Conservation (phyloP, 2,888 invertebrate species). For the Rhingia campestris region DNA sequence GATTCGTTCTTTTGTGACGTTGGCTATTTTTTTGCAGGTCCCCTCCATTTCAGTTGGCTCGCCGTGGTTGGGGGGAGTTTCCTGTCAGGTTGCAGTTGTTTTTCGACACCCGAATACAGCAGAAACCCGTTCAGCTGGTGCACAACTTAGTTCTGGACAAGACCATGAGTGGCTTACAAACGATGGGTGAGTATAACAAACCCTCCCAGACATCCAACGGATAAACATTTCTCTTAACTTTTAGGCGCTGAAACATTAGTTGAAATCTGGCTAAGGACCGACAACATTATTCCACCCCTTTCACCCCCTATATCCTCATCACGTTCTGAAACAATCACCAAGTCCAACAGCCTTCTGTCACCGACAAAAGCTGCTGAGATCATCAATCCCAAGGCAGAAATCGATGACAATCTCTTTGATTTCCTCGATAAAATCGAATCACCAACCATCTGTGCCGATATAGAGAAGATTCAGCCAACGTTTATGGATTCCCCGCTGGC, state of each 20-base stretch:
- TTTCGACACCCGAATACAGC: slow-evolving; percentile 87
- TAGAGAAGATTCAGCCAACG: slow-evolving; percentile 82
- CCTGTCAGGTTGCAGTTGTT: slow-evolving; percentile 91
- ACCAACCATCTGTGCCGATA: slow-evolving; percentile 78
- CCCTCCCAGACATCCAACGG: too few species aligned
- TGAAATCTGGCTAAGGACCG: slow-evolving; percentile 87
- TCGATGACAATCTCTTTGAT: slow-evolving; percentile 80
- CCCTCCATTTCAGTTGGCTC: slow-evolving; percentile 91
- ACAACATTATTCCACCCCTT: slow-evolving; percentile 71
- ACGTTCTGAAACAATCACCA: slow-evolving; percentile 44
- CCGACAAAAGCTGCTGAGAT: slow-evolving; percentile 74
- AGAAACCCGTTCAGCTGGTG: slow-evolving; percentile 90
- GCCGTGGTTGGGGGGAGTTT: slow-evolving; percentile 97
- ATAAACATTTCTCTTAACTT: slow-evolving; percentile 30
- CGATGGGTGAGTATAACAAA: slow-evolving; percentile 84
- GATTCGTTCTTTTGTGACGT: background rate
- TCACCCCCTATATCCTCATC: slow-evolving; percentile 24
- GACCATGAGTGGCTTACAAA: slow-evolving; percentile 92
- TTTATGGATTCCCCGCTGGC: slow-evolving; percentile 75
- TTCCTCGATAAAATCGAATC: slow-evolving; percentile 79
- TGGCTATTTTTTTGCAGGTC: slow-evolving; percentile 82
- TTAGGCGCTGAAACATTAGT: slow-evolving; percentile 91
- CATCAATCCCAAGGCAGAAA: slow-evolving; percentile 76
- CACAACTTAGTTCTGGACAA: slow-evolving; percentile 92
- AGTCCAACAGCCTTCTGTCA: slow-evolving; percentile 66